A percentile compares a stretch with the other conserved stretches of the same genome.
These are phyloP conservation scores for Terebella lapidaria DNA, from an alignment of 2,888 invertebrate genomes.

Conservation along the genomic window DNA sequence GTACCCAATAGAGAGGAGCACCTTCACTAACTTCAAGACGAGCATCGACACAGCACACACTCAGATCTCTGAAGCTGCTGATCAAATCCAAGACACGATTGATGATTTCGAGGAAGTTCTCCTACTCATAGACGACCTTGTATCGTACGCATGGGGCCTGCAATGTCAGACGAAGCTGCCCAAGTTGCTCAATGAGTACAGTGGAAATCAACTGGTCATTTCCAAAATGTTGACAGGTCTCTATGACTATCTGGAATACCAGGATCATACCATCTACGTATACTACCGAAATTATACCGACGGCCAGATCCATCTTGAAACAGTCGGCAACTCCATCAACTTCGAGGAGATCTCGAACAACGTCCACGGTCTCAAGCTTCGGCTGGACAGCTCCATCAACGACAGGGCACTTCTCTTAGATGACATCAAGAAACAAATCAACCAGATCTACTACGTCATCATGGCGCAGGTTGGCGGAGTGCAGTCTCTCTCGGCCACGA, in stretches of 20 bases:
- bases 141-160: neutral
- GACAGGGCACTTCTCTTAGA: neutral
- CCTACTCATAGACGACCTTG: neutral
- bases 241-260: neutral
- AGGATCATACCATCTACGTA: neutral
- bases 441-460: constrained; percentile 2
- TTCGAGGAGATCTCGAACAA: neutral
- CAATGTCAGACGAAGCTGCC: constrained; percentile 4
- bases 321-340: neutral
- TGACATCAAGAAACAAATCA: constrained; percentile 5
- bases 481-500: neutral
- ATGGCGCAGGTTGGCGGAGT: neutral
- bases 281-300: neutral
- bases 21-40: neutral
- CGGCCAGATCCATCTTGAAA: neutral
- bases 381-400: constrained; percentile 4
- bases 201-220: neutral
- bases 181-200: neutral
- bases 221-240: neutral
- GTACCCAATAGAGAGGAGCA: neutral
- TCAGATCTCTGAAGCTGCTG: no score
- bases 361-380: neutral
- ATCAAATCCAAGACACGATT: neutral
- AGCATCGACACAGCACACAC: neutral
- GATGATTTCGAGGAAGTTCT: neutral